Evolutionary conservation across 2,113 vertebrate genomes (phyloP).

Genomic region (Anoura caudifer): DNA sequence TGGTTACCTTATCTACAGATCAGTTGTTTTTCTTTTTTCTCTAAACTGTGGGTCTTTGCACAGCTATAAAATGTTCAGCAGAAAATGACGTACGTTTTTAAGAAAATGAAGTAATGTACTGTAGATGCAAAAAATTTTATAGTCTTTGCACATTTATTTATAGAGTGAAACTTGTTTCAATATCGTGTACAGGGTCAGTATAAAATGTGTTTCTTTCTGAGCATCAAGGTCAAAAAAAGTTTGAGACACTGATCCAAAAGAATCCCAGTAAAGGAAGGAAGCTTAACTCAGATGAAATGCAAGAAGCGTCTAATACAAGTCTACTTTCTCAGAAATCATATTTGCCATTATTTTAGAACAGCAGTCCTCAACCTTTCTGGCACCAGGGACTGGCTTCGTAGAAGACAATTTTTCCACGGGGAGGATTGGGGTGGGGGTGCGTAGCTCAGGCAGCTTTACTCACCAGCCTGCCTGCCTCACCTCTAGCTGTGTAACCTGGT

Average conservation of each 20-base stretch:
- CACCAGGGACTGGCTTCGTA: too few relatives aligned
- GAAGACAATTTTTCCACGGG: too few relatives aligned
- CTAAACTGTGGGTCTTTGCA: not conserved
- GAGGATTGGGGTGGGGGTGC: too few relatives aligned
- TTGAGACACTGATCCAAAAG: not conserved
- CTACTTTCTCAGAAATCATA: slow-evolving; percentile 16
- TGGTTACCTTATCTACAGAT: not conserved
- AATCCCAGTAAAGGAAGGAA: not conserved
- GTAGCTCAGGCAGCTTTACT: too few relatives aligned
- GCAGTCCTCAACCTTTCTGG: too few relatives aligned
- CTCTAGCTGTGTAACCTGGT: too few relatives aligned
- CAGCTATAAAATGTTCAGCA: not conserved
- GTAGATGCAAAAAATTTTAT: not conserved
- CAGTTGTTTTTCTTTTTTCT: not conserved
- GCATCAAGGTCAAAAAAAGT: not conserved
- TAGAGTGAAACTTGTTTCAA: not conserved
- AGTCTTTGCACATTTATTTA: not conserved
- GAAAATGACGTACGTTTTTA: not conserved
- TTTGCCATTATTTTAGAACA: not conserved
- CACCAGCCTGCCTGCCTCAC: too few relatives aligned
- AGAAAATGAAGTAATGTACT: slow-evolving; percentile 22
- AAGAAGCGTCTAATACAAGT: not conserved
- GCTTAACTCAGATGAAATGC: not conserved
- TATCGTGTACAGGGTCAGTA: not conserved
- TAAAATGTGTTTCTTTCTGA: not conserved